Conservation (phyloP, 2,888 invertebrate genomes). For the Leucophora obtusa region DNA sequence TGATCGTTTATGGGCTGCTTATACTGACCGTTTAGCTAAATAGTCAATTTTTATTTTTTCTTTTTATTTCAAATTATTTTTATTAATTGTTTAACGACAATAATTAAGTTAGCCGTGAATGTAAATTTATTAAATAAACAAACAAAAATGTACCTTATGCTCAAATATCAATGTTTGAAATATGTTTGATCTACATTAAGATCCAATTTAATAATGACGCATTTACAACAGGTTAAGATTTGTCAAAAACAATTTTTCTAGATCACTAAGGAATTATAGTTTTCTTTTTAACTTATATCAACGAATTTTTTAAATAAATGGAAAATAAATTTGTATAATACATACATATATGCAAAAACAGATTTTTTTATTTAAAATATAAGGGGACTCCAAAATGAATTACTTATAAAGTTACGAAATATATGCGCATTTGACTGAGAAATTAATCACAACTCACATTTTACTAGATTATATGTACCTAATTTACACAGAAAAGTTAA, state of each 20-base stretch:
- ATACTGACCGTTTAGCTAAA: slow-evolving; percentile 79
- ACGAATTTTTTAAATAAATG: not conserved
- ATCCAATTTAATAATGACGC: not conserved
- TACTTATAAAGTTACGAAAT: too few relatives aligned
- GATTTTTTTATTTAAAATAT: not conserved
- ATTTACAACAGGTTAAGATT: slow-evolving; percentile 1
- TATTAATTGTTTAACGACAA: slow-evolving; percentile 1
- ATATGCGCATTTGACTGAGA: too few relatives aligned
- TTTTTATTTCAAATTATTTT: not conserved
- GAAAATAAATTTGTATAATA: not conserved
- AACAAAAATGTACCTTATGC: not conserved
- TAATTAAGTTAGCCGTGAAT: not conserved
- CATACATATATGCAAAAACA: not conserved
- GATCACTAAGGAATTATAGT: not conserved
- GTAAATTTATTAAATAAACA: not conserved
- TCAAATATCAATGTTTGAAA: not conserved
- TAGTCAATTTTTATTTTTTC: slow-evolving; percentile 37
- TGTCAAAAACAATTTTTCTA: slow-evolving; percentile 1
- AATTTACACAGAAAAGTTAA: too few relatives aligned
- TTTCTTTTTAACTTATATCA: not conserved
- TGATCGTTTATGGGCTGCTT: slow-evolving; percentile 86
- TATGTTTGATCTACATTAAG: not conserved
- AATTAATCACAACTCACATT: too few relatives aligned
- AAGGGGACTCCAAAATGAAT: too few relatives aligned
- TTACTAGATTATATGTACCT: too few relatives aligned